Percentiles rank a stretch among this genome's conserved stretches.
These are phyloP conservation scores for Haliclystus octoradiatus DNA, from an alignment of 30 jellyfish, hydroid and myxozoan genomes.

Conservation along the genomic window DNA sequence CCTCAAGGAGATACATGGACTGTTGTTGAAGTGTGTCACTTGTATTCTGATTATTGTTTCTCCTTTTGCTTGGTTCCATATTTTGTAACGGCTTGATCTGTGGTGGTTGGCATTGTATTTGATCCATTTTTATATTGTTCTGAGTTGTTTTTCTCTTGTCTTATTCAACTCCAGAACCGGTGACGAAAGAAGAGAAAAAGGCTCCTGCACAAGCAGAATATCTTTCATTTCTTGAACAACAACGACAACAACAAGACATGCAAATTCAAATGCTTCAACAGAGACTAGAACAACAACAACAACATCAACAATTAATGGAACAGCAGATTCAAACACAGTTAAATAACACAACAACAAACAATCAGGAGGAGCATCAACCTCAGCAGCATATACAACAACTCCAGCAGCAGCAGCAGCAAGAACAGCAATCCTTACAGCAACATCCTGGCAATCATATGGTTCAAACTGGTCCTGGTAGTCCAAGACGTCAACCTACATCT, in stretches of 20 bases:
- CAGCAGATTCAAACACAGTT: slow-evolving; percentile 82
- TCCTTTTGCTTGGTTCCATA: no score
- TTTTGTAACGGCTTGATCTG: no score
- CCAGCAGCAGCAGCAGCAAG: slow-evolving; percentile 42
- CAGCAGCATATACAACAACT: no score
- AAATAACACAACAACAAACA: no score
- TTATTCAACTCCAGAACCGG: no score
- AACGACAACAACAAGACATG: slow-evolving; percentile 62
- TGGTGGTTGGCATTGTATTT: no score
- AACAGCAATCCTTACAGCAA: slow-evolving; percentile 38
- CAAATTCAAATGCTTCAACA: slow-evolving; percentile 64
- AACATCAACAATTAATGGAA: slow-evolving; percentile 63
- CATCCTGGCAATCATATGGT: slow-evolving; percentile 18
- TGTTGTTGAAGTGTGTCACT: no score
- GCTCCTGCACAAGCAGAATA: slow-evolving; percentile 14
- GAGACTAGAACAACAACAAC: slow-evolving; percentile 79
- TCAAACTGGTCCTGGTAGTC: neutral
- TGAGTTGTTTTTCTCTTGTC: no score
- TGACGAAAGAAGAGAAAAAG: neutral
- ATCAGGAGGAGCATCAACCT: no score
- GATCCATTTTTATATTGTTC: no score
- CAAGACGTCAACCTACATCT: neutral
- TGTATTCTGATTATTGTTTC: no score
- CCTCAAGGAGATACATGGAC: no score
- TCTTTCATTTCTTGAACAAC: slow-evolving; percentile 65